Evolutionary conservation across 2,888 invertebrate genomes (phyloP), one percentile per base, ranked within the genome.

Genomic region (Perizoma flavofasciatum): DNA sequence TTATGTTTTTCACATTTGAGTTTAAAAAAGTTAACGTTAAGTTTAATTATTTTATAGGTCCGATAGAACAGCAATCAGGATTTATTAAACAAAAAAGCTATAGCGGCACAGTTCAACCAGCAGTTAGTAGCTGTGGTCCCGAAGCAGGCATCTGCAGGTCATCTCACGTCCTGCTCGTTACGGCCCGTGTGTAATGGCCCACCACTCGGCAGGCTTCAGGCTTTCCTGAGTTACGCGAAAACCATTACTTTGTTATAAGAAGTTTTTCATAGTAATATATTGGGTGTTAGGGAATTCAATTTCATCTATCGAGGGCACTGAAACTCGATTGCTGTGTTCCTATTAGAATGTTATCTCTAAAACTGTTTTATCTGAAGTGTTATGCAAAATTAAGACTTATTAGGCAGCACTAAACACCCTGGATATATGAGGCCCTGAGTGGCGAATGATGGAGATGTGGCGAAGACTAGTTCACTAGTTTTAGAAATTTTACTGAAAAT

Each of bases 161-260:
- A 22, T 32, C 55, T 55, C 67, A 67, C 67, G 67, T 67, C 49
- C 45, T 45, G 57, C 54, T 61, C 67, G 62, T 67, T 63, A 51
- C 55, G 55, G 51, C 44, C 41, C 47, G 59, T 55, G 60, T 56
- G 56, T 61, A 59, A 60, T 60, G 53, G 50, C 51, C 10, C 44
- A 10, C 55, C 55, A 51, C 58, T 62, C 61, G 22, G 61, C 11
- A 47, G 51, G 40, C 61, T 22, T 22, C 22, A 22, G 22, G 22
- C 22, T 48, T 59, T 49, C 59, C 11, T 50, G 58, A 62, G 54
- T 40, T 55, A 62, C 61, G 54, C 43, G 22, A 44, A 49, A 45
- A 48, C 50, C 51, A 53, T 61, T 57, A 53, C 57, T 61, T 53
- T 41, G 56, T 49, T 37, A 47, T 47, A 61, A 50, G 56, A 50